A percentile compares a stretch with the other conserved stretches of the same genome.
These are phyloP conservation scores for Drosophila equinoxialis DNA, from an alignment of 1,140 invertebrate species.

Conservation along the genomic window DNA sequence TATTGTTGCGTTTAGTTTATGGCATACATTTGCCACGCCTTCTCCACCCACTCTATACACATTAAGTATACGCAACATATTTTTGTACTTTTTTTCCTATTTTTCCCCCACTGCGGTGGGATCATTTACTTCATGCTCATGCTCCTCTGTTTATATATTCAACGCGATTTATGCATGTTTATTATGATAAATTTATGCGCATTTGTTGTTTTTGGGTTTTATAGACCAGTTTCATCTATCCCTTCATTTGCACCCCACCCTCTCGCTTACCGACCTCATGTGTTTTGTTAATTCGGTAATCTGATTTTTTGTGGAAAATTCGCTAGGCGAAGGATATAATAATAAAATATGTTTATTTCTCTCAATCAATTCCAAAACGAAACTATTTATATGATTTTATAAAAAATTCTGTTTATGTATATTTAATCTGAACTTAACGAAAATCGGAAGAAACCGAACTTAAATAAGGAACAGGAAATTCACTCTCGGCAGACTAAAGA, in stretches of 20 bases:
- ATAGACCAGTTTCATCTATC: slow-evolving; percentile 26
- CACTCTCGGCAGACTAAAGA: slow-evolving; percentile 5
- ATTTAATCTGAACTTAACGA: not conserved
- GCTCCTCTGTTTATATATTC: slow-evolving; percentile 61
- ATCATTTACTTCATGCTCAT: not conserved
- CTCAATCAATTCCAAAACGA: not conserved
- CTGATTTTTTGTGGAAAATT: not conserved
- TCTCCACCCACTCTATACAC: slow-evolving; percentile 30
- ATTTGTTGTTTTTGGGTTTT: slow-evolving; percentile 66
- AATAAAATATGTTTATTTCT: not conserved
- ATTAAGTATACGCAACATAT: slow-evolving; percentile 55
- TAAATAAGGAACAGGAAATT: slow-evolving; percentile 5
- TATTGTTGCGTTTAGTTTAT: slow-evolving; percentile 71
- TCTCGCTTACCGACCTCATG: not conserved
- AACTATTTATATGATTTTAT: not conserved
- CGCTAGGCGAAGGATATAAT: not conserved
- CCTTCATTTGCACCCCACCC: not conserved
- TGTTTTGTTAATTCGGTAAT: not conserved
- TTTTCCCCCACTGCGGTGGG: not conserved
- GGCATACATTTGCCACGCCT: slow-evolving; percentile 51
- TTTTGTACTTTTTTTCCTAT: slow-evolving; percentile 49
- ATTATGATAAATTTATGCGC: slow-evolving; percentile 78
- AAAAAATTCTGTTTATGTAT: not conserved
- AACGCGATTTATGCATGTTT: slow-evolving; percentile 69
- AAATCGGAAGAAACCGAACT: not conserved